These are phyloP conservation scores for Halotydeus destructor DNA, from an alignment of 1,140 invertebrate species.

Conservation along the genomic window DNA sequence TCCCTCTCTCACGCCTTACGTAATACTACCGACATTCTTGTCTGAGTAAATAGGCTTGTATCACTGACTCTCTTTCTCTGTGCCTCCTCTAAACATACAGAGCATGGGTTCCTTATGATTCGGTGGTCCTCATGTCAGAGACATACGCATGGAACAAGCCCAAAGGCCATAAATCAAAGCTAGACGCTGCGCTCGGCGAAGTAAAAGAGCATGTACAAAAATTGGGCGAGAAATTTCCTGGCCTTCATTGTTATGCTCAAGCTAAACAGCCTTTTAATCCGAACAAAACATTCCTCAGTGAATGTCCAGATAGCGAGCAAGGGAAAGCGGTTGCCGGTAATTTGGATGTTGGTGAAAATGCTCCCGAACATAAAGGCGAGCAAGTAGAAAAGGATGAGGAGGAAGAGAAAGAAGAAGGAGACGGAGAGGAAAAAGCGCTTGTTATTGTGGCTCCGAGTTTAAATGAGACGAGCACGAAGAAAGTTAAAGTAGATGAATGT, in stretches of 20 bases:
- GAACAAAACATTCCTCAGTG: conserved; percentile 14
- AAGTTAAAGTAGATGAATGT: too few species aligned
- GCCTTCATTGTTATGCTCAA: conserved; percentile 50
- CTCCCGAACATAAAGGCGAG: background rate
- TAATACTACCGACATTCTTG: too few species aligned
- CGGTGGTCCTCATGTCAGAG: conserved; percentile 60
- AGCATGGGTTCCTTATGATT: conserved; percentile 61
- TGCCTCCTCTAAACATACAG: conserved; percentile 19
- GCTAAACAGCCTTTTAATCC: conserved; percentile 47
- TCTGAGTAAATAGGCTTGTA: conserved; percentile 3
- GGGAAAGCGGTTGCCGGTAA: background rate
- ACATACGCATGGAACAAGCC: conserved; percentile 36
- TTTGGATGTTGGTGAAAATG: background rate
- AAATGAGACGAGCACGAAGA: too few species aligned
- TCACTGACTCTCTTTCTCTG: conserved; percentile 1
- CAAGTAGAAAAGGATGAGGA: background rate
- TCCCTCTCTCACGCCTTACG: too few species aligned
- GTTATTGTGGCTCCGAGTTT: too few species aligned
- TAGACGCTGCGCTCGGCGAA: conserved; percentile 43
- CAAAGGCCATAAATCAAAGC: conserved; percentile 29
- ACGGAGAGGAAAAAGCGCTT: too few species aligned
- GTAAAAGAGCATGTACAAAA: conserved; percentile 48
- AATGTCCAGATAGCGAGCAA: background rate
- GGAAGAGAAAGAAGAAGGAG: background rate
- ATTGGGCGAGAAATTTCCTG: conserved; percentile 42